These are phyloP conservation scores for Dromaius novaehollandiae DNA, from an alignment of 2,113 vertebrate genomes.

Conservation along the genomic window DNA sequence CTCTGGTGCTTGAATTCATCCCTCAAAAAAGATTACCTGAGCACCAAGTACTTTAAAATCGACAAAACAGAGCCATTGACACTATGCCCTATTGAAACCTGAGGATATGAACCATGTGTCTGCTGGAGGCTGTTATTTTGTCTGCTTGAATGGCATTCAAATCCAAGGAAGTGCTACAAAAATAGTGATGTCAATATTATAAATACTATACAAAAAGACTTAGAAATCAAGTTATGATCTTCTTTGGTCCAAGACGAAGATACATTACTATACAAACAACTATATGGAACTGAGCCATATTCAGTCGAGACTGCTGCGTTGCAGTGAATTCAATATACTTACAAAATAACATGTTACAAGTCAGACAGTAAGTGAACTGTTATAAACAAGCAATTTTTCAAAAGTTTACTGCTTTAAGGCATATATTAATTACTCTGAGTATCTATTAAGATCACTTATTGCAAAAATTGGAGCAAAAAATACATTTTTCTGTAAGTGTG, in stretches of 20 bases:
- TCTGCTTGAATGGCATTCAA: background rate
- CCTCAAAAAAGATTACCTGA: background rate
- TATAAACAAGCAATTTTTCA: background rate
- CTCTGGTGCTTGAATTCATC: background rate
- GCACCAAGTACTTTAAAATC: background rate
- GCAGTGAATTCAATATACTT: background rate
- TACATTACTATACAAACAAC: background rate
- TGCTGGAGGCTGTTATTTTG: background rate
- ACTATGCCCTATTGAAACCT: background rate
- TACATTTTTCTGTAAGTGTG: constrained; percentile 39
- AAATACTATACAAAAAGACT: background rate
- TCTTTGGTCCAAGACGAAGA: constrained; percentile 6
- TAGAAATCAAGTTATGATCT: background rate
- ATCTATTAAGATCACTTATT: constrained; percentile 60
- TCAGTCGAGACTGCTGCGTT: background rate
- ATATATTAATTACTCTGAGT: background rate
- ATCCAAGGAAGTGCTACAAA: background rate
- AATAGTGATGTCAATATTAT: background rate
- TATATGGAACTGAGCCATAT: background rate
- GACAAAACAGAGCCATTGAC: background rate
- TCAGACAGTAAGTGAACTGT: background rate
- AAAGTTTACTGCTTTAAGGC: background rate
- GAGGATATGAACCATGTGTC: background rate
- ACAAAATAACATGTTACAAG: constrained; percentile 1
- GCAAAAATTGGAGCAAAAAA: constrained; percentile 17